Percentiles rank a stretch among this genome's conserved stretches.
phyloP scores from a whole-genome alignment of 1,140 invertebrate species.

The Drosophila arizonae region DNA sequence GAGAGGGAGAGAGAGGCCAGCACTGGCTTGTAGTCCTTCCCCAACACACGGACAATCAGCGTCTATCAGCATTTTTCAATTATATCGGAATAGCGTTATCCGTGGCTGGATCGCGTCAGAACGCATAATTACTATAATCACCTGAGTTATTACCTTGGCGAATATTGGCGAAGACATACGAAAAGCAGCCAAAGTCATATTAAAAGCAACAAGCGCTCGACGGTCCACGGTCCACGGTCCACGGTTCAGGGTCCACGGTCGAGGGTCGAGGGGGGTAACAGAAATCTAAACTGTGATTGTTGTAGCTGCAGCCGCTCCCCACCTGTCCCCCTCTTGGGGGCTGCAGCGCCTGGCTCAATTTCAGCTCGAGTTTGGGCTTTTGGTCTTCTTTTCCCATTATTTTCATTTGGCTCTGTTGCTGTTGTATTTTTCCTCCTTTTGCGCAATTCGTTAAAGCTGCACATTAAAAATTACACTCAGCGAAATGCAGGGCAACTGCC shows the following conservation, averaged over 20 bases:
- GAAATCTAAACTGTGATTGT: conserved; percentile 80
- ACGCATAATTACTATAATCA: conserved; percentile 83
- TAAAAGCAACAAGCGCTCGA: conserved; percentile 61
- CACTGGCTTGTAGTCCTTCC: too few relatives aligned
- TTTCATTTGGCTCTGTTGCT: conserved; percentile 63
- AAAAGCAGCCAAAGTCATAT: conserved; percentile 63
- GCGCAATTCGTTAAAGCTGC: conserved; percentile 72
- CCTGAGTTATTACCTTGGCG: conserved; percentile 83
- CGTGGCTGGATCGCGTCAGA: conserved; percentile 83
- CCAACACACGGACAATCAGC: conserved; percentile 53
- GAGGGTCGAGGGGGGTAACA: conserved; percentile 20
- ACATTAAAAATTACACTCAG: conserved; percentile 66
- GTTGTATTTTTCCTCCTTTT: conserved; percentile 26
- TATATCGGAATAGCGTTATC: conserved; percentile 83
- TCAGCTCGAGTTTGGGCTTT: conserved; percentile 77
- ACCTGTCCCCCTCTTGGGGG: not conserved
- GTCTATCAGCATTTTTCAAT: conserved; percentile 83
- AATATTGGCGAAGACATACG: conserved; percentile 74
- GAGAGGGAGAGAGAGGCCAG: not conserved
- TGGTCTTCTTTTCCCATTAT: conserved; percentile 77
- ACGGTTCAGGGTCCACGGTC: too few relatives aligned
- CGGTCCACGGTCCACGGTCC: not conserved
- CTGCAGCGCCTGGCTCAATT: conserved; percentile 4
- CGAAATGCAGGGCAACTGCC: conserved; percentile 43
- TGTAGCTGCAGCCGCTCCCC: conserved; percentile 15